These are phyloP conservation scores for cat (Felis catus) DNA, from an alignment of 2,113 vertebrate species.

Conservation along the genomic window F.catus_Fca126_mat1.0 CM031419.1:68280001-68280500, in stretches of 20 bases:
- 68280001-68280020: not conserved
- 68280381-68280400: not conserved
- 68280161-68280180: not conserved
- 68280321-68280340: not conserved
- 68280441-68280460: not conserved
- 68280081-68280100: not conserved
- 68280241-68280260: not conserved
- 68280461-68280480: constrained; percentile 32
- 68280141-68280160: not conserved
- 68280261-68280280: not conserved
- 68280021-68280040: not conserved
- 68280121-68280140: not conserved
- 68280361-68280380: not conserved
- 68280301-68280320: not conserved
- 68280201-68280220: not conserved
- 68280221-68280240: constrained; percentile 14
- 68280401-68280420: not conserved
- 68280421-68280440: not conserved
- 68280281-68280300: not conserved
- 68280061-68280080: not conserved
- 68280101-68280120: not conserved
- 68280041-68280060: not conserved
- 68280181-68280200: not conserved
- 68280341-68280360: not conserved
- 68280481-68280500: not conserved